Evolutionary conservation across 1,140 invertebrate genomes (phyloP).

Genomic region (Diuraphis noxia): DNA sequence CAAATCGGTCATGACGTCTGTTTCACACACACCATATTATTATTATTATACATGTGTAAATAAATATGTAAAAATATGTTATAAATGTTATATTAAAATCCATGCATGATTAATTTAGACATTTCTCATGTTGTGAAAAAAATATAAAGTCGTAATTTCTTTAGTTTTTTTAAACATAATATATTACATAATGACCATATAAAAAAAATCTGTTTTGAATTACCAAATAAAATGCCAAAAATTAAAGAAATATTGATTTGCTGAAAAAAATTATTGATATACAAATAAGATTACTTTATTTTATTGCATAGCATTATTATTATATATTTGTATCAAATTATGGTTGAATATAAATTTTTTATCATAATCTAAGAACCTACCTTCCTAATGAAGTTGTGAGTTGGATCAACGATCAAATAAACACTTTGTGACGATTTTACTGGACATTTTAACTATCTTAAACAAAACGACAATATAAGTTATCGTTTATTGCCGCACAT

Average conservation of each 20-base stretch:
- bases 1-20: not conserved
- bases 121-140: not conserved
- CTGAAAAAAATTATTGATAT: not conserved
- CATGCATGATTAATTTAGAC: not conserved
- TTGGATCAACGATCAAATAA: not conserved
- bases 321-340: not conserved
- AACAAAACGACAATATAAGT: not conserved
- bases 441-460: not conserved
- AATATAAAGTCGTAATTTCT: not conserved
- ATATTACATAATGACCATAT: not conserved
- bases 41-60: not conserved
- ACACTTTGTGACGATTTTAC: not conserved
- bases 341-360: not conserved
- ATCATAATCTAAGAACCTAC: not conserved
- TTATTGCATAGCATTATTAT: not conserved
- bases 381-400: not conserved
- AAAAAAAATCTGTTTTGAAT: not conserved
- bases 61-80: not conserved
- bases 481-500: not conserved
- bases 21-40: not conserved
- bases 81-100: not conserved
- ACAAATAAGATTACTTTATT: not conserved
- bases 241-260: not conserved
- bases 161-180: not conserved
- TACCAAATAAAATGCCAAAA: not conserved